Evolutionary conservation across 2,113 vertebrate genomes (phyloP).

Genomic region (Falco punctatus): DNA sequence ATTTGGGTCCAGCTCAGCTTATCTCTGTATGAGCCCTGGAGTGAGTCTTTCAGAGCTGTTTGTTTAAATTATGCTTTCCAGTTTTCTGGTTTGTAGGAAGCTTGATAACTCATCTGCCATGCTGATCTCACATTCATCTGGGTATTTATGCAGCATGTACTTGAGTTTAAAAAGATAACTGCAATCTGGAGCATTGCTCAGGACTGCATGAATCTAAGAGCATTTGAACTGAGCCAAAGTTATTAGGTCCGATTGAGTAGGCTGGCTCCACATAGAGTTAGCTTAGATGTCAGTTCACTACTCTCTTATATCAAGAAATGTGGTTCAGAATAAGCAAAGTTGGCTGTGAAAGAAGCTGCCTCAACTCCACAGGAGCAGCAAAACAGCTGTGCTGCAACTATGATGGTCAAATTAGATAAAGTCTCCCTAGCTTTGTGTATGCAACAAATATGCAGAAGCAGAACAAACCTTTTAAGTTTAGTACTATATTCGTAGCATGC

Average conservation of each 20-base stretch:
- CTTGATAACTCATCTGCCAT: neutral
- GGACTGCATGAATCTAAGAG: neutral
- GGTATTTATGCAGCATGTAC: neutral
- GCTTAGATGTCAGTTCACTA: neutral
- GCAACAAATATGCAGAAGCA: neutral
- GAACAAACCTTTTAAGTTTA: neutral
- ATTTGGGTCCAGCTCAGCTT: neutral
- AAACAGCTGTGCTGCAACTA: neutral
- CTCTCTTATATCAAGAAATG: neutral
- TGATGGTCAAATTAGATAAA: neutral
- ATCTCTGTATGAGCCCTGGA: neutral
- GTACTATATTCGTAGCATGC: neutral
- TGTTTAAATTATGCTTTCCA: neutral
- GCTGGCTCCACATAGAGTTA: neutral
- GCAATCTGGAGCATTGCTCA: neutral
- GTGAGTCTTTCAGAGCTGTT: neutral
- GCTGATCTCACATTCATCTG: neutral
- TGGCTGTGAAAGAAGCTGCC: neutral
- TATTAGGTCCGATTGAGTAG: neutral
- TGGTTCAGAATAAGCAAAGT: neutral
- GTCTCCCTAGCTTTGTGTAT: neutral
- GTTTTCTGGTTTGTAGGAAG: neutral
- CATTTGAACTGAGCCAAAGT: neutral
- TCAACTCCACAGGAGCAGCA: neutral
- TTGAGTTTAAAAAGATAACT: neutral